phyloP scores from a whole-genome alignment of 2,113 vertebrate species.

The Circaetus cinerascens region DNA sequence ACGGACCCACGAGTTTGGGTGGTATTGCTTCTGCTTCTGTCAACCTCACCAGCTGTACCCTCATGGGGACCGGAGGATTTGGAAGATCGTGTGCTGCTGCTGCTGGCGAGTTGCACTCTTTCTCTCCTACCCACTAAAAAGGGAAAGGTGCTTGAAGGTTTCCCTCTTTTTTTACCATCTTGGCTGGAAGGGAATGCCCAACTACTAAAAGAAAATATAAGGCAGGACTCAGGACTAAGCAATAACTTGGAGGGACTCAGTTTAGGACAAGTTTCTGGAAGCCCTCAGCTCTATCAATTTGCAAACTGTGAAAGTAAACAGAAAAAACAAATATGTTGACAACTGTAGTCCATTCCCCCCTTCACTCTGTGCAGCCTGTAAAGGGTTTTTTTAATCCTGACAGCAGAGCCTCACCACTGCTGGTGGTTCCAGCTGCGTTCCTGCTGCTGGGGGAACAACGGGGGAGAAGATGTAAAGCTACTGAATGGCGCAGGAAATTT shows the following conservation, averaged over 20 bases:
- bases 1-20: neutral
- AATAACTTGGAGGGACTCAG: neutral
- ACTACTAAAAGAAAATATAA: neutral
- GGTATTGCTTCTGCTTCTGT: neutral
- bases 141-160: neutral
- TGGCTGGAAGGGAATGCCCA: neutral
- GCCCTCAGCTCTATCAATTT: neutral
- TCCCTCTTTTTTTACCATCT: neutral
- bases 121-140: neutral
- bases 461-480: neutral
- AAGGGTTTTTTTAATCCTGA: neutral
- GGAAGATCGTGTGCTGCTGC: neutral
- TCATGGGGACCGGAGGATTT: neutral
- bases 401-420: neutral
- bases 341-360: neutral
- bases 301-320: neutral
- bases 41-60: neutral
- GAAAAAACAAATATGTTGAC: neutral
- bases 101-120: rapidly evolving
- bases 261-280: neutral
- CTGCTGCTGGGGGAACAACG: neutral
- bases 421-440: neutral
- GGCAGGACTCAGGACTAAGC: neutral
- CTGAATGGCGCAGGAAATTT: neutral
- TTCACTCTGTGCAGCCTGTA: neutral